These are phyloP conservation scores for Pteria penguin DNA, from an alignment of 2,888 invertebrate genomes.

Conservation along the genomic window DNA sequence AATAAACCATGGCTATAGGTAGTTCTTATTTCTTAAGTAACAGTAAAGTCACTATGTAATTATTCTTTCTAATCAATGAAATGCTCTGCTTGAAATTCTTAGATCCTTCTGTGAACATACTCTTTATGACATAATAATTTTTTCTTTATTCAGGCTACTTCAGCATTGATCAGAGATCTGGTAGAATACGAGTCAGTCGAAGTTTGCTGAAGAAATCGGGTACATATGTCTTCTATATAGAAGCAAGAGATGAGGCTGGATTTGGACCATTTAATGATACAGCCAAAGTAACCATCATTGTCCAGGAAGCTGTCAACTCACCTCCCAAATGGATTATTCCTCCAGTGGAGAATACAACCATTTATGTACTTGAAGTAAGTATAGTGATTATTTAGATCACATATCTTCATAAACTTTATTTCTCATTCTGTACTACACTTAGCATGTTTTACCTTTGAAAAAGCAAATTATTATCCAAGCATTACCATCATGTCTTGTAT, in stretches of 20 bases:
- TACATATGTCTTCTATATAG: constrained; percentile 82
- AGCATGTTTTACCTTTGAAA: no score
- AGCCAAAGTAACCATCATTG: constrained; percentile 86
- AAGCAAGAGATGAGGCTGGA: constrained; percentile 48
- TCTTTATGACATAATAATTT: no score
- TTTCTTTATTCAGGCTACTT: constrained; percentile 20
- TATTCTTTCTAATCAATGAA: no score
- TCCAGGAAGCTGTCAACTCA: constrained; percentile 82
- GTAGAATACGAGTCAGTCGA: constrained; percentile 90
- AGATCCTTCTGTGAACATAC: no score
- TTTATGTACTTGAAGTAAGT: constrained; percentile 92
- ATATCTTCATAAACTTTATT: no score
- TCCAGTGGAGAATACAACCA: constrained; percentile 86
- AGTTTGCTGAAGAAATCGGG: constrained; percentile 85
- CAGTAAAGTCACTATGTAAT: no score
- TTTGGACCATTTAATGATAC: constrained; percentile 48
- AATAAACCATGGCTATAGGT: background rate
- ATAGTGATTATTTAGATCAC: no score
- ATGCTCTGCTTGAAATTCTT: no score
- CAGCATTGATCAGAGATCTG: constrained; percentile 81
- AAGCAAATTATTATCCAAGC: no score
- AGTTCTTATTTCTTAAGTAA: no score
- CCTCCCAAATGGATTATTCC: constrained; percentile 91
- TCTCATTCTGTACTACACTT: no score
- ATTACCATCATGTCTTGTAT: no score